Conservation (phyloP, 2,797 vertebrate genomes). For the Iguana delicatissima region DNA sequence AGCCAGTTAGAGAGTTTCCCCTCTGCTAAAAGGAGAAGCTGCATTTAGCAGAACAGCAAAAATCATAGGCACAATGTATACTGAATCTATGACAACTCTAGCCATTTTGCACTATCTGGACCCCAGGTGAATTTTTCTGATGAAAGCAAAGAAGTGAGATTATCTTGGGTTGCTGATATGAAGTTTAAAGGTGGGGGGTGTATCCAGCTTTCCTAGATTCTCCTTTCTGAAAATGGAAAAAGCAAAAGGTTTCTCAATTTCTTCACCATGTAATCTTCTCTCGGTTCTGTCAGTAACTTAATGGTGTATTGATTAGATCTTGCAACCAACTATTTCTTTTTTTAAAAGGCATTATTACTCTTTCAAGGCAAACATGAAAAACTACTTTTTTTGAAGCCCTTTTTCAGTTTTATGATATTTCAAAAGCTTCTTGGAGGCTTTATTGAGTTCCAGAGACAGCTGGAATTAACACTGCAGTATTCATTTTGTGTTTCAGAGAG, state of each 20-base stretch:
- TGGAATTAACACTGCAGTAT: slow-evolving; percentile 61
- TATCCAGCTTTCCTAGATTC: slow-evolving; percentile 47
- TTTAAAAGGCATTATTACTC: slow-evolving; percentile 67
- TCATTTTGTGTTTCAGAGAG: slow-evolving; percentile 61
- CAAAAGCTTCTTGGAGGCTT: slow-evolving; percentile 64
- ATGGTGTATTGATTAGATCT: slow-evolving; percentile 70
- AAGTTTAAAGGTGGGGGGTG: slow-evolving; percentile 53
- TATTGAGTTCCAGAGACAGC: slow-evolving; percentile 54
- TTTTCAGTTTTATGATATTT: slow-evolving; percentile 64
- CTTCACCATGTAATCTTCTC: slow-evolving; percentile 56
- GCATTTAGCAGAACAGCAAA: not conserved
- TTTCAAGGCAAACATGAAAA: slow-evolving; percentile 70
- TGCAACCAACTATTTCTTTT: slow-evolving; percentile 61
- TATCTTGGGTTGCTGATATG: slow-evolving; percentile 47
- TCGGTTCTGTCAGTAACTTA: slow-evolving; percentile 60
- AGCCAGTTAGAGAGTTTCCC: not conserved
- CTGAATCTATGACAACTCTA: not conserved
- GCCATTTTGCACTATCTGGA: slow-evolving; percentile 33
- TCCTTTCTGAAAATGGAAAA: slow-evolving; percentile 64
- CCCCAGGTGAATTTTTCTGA: slow-evolving; percentile 34
- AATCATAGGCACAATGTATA: not conserved
- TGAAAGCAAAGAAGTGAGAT: slow-evolving; percentile 52
- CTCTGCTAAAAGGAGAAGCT: not conserved
- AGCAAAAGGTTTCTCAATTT: slow-evolving; percentile 67
- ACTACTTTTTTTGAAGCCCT: slow-evolving; percentile 59